Evolutionary conservation across 2,113 vertebrate species (phyloP), one percentile per base, ranked within the genome.

Genomic region (Trematomus loennbergii): DNA sequence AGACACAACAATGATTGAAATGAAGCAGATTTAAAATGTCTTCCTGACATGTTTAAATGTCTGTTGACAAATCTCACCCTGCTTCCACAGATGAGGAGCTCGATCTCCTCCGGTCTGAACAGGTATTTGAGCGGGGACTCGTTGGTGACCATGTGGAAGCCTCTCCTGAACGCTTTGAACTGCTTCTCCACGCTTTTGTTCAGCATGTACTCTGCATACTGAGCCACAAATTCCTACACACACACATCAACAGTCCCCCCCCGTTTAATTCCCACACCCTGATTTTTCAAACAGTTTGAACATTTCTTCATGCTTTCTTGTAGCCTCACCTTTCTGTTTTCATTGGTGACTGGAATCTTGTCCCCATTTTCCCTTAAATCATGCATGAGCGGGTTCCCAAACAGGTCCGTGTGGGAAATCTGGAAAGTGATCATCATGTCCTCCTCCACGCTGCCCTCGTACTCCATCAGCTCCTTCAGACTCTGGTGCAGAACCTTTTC

Each of bases 341-440:
- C 97, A 88, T 99, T 99, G 0, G 98, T 99, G 84, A 99, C 98
- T 4, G 98, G 98, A 90, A 99, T 99, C 93, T 96, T 97, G 90
- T 99, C 98, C 71, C 97, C 98, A 0, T 98, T 97, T 93, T 99
- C 98, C 93, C 97, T 97, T 86, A 99, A 91, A 88, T 99, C 96
- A 45, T 99, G 96, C 96, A 97, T 98, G 87, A 98, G 96, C 1
- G 98, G 97, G 89, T 98, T 99, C 62, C 98, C 98, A 75, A 98
- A 99, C 61, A 99, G 95, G 92, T 99, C 98, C 0, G 97, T 99
- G 78, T 99, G 97, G 60, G 98, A 99, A 79, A 99, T 99, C 88
- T 99, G 98, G 94, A 99, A 99, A 1, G 98, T 99, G 91, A 99
- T 98, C 98, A 99, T 99, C 97, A 99, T 99, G 82, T 99, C 98